Percentiles rank a stretch among this genome's conserved stretches.
phyloP scores from a whole-genome alignment of 2,888 invertebrate genomes.

The Galerucella pusilla region DNA sequence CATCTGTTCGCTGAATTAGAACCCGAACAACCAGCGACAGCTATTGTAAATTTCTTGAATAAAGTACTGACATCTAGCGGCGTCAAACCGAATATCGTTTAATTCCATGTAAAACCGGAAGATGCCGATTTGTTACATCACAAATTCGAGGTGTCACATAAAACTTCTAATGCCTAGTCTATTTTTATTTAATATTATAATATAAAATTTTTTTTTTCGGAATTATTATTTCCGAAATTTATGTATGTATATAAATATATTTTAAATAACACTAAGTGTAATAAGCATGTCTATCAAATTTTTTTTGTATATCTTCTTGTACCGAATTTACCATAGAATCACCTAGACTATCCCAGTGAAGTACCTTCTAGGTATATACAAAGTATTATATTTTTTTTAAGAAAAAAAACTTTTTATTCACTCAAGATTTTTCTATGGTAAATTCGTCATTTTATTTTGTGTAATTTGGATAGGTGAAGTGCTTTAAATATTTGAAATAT shows the following conservation, averaged over 20 bases:
- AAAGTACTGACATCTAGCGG: constrained; percentile 77
- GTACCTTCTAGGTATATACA: no score
- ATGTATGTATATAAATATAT: constrained; percentile 47
- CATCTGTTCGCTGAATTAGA: constrained; percentile 97
- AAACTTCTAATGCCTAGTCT: constrained; percentile 56
- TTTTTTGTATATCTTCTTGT: constrained; percentile 42
- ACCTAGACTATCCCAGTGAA: not conserved
- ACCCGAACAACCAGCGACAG: constrained; percentile 92
- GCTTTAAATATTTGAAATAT: constrained; percentile 63
- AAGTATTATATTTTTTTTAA: no score
- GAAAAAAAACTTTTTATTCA: no score
- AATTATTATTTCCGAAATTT: not conserved
- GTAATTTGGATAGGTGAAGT: constrained; percentile 54
- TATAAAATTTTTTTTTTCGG: no score
- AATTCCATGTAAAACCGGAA: constrained; percentile 46
- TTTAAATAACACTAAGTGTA: constrained; percentile 58
- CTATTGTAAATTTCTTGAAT: constrained; percentile 90
- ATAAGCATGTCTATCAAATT: constrained; percentile 57
- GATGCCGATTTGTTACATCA: constrained; percentile 48
- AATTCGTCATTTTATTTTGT: constrained; percentile 1
- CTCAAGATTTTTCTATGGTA: not conserved
- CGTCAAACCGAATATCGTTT: constrained; percentile 69
- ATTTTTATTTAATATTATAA: constrained; percentile 47
- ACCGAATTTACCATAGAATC: not conserved
- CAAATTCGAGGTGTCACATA: constrained; percentile 42